These are phyloP conservation scores for Oncorhynchus gorbuscha DNA, from an alignment of 2,113 vertebrate species.

Conservation along the genomic window DNA sequence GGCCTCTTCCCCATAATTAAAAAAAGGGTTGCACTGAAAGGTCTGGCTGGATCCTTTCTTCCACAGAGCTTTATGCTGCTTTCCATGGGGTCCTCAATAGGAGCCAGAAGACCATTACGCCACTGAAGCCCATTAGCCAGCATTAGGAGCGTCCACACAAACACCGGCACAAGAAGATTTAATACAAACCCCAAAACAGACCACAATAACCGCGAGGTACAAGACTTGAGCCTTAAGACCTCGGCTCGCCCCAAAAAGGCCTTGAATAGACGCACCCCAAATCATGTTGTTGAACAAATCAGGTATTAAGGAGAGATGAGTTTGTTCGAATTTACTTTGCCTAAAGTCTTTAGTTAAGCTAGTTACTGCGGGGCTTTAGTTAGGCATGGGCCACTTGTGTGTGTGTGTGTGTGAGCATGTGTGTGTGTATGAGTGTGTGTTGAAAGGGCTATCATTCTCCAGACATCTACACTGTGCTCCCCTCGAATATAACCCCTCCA, in stretches of 20 bases:
- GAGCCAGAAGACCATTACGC: slow-evolving; percentile 78
- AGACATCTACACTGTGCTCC: slow-evolving; percentile 74
- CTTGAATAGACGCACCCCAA: slow-evolving; percentile 97
- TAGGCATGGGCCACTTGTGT: slow-evolving; percentile 67
- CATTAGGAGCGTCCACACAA: slow-evolving; percentile 90
- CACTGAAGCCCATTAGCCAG: slow-evolving; percentile 96
- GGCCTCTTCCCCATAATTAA: slow-evolving; percentile 64
- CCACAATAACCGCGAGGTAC: slow-evolving; percentile 98
- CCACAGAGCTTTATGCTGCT: slow-evolving; percentile 70
- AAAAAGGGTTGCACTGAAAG: slow-evolving; percentile 56
- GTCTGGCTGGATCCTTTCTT: slow-evolving; percentile 70
- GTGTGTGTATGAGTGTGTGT: slow-evolving; percentile 38
- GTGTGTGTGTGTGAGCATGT: slow-evolving; percentile 66
- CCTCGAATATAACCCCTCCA: slow-evolving; percentile 59
- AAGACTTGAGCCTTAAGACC: slow-evolving; percentile 99
- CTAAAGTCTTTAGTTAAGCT: slow-evolving; percentile 98
- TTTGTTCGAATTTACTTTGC: slow-evolving; percentile 99
- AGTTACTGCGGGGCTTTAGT: slow-evolving; percentile 96
- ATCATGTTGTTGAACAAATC: slow-evolving; percentile 99
- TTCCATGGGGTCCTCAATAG: slow-evolving; percentile 74
- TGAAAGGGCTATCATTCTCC: slow-evolving; percentile 74
- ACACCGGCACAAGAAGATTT: slow-evolving; percentile 95
- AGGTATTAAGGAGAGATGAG: slow-evolving; percentile 97
- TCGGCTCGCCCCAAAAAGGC: slow-evolving; percentile 84
- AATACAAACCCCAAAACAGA: slow-evolving; percentile 97